A percentile compares a stretch with the other conserved stretches of the same genome.
Conservation (phyloP, 2,888 invertebrate species). For the Nycteola revayana region DNA sequence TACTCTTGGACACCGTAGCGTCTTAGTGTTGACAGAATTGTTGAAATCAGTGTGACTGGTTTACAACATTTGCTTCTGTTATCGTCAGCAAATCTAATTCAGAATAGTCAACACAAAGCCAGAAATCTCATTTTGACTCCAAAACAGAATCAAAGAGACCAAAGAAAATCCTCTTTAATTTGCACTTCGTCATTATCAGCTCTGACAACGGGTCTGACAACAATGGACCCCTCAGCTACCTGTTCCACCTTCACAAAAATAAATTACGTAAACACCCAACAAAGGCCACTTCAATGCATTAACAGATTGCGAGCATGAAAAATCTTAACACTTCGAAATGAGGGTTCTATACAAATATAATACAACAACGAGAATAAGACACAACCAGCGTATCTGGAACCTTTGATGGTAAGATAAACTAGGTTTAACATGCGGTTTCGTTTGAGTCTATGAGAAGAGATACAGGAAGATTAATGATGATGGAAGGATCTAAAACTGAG, state of each 20-base stretch:
- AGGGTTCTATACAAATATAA: slow-evolving; percentile 29
- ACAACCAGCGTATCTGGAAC: slow-evolving; percentile 17
- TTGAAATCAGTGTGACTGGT: no score
- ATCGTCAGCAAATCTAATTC: no score
- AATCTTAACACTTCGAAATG: slow-evolving; percentile 48
- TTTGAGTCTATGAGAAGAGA: no score
- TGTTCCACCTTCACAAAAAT: slow-evolving; percentile 32
- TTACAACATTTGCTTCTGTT: no score
- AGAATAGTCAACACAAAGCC: no score
- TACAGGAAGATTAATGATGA: no score
- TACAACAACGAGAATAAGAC: no score
- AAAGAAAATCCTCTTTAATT: not conserved
- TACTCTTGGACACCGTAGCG: no score
- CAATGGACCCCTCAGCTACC: slow-evolving; percentile 31
- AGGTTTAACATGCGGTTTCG: no score
- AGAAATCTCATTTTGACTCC: no score
- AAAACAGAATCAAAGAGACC: not conserved
- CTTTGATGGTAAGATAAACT: not conserved
- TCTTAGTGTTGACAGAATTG: no score
- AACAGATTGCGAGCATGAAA: slow-evolving; percentile 61
- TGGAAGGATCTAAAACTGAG: no score
- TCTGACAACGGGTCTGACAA: slow-evolving; percentile 10
- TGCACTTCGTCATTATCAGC: slow-evolving; percentile 1
- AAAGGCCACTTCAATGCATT: slow-evolving; percentile 57
- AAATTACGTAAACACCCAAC: slow-evolving; percentile 48